phyloP scores from a whole-genome alignment of 2,888 invertebrate species.

The Drosophila mettleri region DNA sequence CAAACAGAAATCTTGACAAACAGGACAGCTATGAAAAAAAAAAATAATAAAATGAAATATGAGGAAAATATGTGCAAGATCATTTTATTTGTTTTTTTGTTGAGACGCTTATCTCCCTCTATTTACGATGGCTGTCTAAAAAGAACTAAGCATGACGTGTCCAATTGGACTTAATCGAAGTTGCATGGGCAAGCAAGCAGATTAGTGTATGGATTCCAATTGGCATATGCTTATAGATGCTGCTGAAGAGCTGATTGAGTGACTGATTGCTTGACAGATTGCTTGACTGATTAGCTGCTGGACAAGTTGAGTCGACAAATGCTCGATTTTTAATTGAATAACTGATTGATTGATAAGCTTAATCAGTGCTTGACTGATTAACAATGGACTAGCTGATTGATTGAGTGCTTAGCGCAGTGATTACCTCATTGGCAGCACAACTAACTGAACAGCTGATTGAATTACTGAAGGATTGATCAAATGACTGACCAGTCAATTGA shows the following conservation, averaged over 20 bases:
- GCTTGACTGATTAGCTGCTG: slow-evolving; percentile 1
- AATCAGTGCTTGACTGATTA: not conserved
- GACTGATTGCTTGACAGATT: not conserved
- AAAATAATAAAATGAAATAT: not conserved
- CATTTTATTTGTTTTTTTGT: not conserved
- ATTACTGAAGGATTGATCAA: not conserved
- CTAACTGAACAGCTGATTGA: not conserved
- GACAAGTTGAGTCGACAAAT: not conserved
- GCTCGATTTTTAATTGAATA: not conserved
- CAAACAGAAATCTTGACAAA: slow-evolving; percentile 26
- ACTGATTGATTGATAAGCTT: not conserved
- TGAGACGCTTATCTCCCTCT: slow-evolving; percentile 28
- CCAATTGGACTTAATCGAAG: slow-evolving; percentile 5
- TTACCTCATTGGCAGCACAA: too few relatives aligned
- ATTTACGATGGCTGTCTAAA: slow-evolving; percentile 10
- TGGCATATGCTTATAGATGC: not conserved
- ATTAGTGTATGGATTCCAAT: not conserved
- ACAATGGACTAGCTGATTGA: not conserved
- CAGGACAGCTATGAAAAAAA: slow-evolving; percentile 9
- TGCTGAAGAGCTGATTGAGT: not conserved
- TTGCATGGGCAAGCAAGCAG: not conserved
- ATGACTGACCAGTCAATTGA: not conserved
- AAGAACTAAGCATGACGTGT: slow-evolving; percentile 2
- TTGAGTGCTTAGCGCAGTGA: not conserved
- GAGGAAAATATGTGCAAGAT: slow-evolving; percentile 22